Percentiles rank a stretch among this genome's conserved stretches.
Evolutionary conservation across 2,113 vertebrate species (phyloP).

Genomic region (Mionectes macconnelli): DNA sequence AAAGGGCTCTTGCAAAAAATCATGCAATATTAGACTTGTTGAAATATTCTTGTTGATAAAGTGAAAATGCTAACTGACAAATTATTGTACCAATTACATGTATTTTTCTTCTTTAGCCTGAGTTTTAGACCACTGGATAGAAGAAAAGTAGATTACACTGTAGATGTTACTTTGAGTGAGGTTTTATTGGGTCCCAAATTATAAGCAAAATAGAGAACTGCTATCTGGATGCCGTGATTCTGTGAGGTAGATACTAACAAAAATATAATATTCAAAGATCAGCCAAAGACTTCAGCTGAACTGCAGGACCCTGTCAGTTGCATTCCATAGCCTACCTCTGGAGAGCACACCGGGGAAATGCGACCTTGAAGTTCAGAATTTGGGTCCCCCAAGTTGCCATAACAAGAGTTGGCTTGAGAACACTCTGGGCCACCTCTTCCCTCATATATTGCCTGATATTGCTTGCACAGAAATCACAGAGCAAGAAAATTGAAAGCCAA

Average conservation of each 20-base stretch:
- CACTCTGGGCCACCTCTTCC: background rate
- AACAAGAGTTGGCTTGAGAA: background rate
- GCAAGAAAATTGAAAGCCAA: background rate
- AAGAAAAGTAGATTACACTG: background rate
- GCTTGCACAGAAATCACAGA: background rate
- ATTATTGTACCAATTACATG: background rate
- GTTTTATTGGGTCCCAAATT: background rate
- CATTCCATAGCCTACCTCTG: background rate
- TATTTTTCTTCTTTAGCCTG: background rate
- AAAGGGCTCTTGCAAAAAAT: background rate
- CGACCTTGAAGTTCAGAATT: background rate
- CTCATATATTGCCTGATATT: background rate
- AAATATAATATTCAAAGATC: background rate
- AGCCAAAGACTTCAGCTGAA: background rate
- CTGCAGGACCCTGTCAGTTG: too few relatives aligned
- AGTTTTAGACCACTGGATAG: background rate
- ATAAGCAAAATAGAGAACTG: background rate
- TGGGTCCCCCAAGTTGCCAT: rapidly evolving
- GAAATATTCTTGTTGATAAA: background rate
- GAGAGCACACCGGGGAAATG: background rate
- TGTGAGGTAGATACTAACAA: background rate
- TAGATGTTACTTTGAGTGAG: background rate
- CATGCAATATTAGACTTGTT: background rate
- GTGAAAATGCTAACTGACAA: background rate
- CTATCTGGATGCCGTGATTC: background rate